Conservation (phyloP, 2,113 vertebrate species). For the Empidonax traillii region DNA sequence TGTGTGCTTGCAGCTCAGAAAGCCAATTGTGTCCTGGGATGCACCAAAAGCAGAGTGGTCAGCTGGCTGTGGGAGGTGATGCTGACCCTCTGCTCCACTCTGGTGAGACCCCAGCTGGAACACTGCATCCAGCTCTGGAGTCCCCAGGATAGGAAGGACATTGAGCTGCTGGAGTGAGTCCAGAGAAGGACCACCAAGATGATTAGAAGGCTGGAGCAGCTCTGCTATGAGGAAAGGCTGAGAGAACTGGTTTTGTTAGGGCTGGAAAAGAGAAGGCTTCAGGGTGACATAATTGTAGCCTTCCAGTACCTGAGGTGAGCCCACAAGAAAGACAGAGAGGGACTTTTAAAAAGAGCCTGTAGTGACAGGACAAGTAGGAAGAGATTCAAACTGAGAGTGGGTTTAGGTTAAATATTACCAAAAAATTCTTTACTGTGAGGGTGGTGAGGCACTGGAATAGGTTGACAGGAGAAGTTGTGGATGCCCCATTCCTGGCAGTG, state of each 20-base stretch:
- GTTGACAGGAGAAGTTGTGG: no score
- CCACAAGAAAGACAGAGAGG: not conserved
- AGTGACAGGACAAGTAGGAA: not conserved
- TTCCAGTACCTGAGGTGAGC: not conserved
- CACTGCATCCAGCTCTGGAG: not conserved
- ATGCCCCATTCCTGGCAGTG: no score
- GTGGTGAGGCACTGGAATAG: no score
- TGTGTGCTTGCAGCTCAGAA: not conserved
- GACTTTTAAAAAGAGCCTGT: not conserved
- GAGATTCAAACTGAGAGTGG: no score
- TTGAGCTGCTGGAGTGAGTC: not conserved
- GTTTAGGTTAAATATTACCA: no score
- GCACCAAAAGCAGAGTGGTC: no score
- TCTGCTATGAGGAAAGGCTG: not conserved
- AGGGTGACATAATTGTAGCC: not conserved
- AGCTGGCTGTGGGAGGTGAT: not conserved
- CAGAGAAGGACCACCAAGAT: not conserved
- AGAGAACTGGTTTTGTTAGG: not conserved
- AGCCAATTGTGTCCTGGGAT: not conserved
- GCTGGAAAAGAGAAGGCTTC: not conserved
- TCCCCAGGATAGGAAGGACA: not conserved
- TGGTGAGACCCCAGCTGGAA: not conserved
- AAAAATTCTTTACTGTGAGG: no score
- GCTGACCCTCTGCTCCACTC: not conserved
- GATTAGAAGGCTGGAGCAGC: not conserved